Base-by-base conservation (phyloP, 2,797 vertebrate species). In the Mionectes olivaceus region DNA sequence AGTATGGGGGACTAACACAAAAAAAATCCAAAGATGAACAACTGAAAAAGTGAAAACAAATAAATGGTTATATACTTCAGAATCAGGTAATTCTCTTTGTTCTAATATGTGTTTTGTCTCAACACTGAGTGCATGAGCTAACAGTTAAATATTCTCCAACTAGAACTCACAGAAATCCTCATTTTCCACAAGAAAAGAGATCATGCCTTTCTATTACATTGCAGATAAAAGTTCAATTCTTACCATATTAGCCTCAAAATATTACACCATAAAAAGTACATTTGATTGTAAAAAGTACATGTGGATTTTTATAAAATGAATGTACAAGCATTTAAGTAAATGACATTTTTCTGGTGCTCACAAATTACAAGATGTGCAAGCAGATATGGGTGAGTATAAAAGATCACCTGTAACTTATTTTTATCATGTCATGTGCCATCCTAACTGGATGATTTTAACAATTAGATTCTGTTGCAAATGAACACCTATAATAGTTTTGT, bases 1-100 rank as follows among this genome's bases (percentile, higher is more conserved):
- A 59, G 35, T 55, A 47, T 64, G 32, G 59, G 82, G 65, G 35
- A 86, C 30, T 56, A 59, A 70, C 37, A 92, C 60, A 73, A 87
- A 65, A 43, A 35, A 82, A 33, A 2, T 1, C 21, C 33, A 68
- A 73, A 87, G 37, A 49, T 7, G 13, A 96, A 57, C 60, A 91
- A 52, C 33, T 67, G 83, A 60, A 96, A 96, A 94, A 61, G 50
- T 46, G 61, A 89, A 91, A 97, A 69, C 56, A 86, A 60, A 59
- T 15, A 53, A 57, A 67, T 7, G 13, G 28, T 19, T 22, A 10
- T 39, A 11, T 79, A 27, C 69, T 49, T 65, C 32, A 37, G 10
- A 30, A 49, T 71, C 39, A 67, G 39, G 28, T 28, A 81, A 86
- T 50, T 53, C 18, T 39, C 10, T 64, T 70, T 76, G 68, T 77